Evolutionary conservation across 1,140 invertebrate species (phyloP), one percentile per base, ranked within the genome.

Genomic region (Radopholus similis): DNA sequence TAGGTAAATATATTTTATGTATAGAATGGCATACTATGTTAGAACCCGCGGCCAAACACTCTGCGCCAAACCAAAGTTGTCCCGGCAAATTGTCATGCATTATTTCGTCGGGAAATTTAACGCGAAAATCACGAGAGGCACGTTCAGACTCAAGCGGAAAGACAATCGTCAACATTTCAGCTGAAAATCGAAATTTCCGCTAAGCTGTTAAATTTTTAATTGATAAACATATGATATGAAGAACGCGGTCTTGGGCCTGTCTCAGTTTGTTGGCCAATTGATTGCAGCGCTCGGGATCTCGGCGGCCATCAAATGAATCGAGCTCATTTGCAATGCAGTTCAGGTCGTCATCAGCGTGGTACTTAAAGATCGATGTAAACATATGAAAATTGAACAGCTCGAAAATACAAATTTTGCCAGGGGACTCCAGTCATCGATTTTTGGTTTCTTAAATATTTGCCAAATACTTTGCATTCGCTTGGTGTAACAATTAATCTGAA

Each of bases 31-130:
- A 13, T 62, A 62, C 90, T 73, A 98, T 98, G 40, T 92, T 96
- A 0, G 93, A 97, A 1, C 87, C 87, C 60, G 87, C 86, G 21
- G 87, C 86, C 40, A 86, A 71, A 72, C 85, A 86, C 84, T 98
- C 95, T 38, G 95, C 95, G n/a, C 95, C 95, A 86, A 98, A 98
- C 95, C 95, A 98, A 15, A 98, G 86, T 84, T 98, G 95, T 0
- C 95, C 95, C 23, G 93, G 92, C 21, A 98, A 85, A 85, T 94
- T 96, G 81, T 97, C 95, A 83, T 96, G 93, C 77, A 97, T 87
- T 3, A 98, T 92, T 83, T 97, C 95, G 84, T 97, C 95, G 0
- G 95, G 95, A 83, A 97, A 98, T 84, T 98, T 98, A 28, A 93
- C 92, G n/a, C 95, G 87, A 83, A 95, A 97, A 73, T 96, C 94